Conservation (phyloP, 2,888 invertebrate species). For the Thera obeliscata region DNA sequence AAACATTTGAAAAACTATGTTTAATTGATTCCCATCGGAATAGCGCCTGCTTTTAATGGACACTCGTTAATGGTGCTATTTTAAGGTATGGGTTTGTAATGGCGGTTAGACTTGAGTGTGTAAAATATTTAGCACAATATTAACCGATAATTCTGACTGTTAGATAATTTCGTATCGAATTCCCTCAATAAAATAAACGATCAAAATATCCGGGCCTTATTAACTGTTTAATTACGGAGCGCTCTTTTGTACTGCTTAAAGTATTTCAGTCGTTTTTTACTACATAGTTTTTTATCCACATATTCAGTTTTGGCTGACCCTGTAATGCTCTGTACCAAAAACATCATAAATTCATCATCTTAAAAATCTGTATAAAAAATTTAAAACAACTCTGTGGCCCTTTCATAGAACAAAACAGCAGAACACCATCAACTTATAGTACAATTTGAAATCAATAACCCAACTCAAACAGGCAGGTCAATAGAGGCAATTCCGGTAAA, state of each 20-base stretch:
- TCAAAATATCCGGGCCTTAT: not conserved
- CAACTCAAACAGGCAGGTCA: conserved; percentile 28
- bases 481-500: conserved; percentile 27
- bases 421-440: not conserved
- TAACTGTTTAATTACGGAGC: not conserved
- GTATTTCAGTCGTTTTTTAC: no score
- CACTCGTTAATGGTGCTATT: conserved; percentile 38
- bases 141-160: not conserved
- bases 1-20: conserved; percentile 40
- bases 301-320: no score
- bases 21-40: conserved; percentile 40
- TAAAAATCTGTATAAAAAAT: no score
- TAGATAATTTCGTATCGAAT: conserved; percentile 4
- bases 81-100: conserved; percentile 34
- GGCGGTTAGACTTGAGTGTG: conserved; percentile 4
- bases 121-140: conserved; percentile 15
- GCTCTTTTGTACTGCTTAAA: not conserved
- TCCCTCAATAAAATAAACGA: conserved; percentile 1
- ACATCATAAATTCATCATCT: no score
- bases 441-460: conserved; percentile 31
- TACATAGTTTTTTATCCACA: no score
- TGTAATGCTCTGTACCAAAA: no score
- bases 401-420: conserved; percentile 1
- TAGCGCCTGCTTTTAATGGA: conserved; percentile 35
- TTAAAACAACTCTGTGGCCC: no score